phyloP scores from a whole-genome alignment of 2,888 invertebrate species.

The Doris montereyensis region DNA sequence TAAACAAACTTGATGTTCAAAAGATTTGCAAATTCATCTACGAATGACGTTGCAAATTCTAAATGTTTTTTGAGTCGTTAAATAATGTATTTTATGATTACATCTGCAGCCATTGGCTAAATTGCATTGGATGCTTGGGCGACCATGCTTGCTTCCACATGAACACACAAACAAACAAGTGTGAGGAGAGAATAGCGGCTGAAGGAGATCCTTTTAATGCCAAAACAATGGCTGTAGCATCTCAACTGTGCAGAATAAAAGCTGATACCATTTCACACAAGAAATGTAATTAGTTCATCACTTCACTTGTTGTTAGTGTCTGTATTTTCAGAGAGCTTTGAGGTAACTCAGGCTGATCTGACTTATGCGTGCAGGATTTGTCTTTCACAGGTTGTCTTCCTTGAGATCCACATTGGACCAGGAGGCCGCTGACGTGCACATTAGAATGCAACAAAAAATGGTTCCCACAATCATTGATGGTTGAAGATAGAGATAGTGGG shows the following conservation, averaged over 20 bases:
- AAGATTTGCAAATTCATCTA: too few relatives aligned
- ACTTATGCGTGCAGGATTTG: neutral
- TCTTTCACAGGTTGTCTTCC: too few relatives aligned
- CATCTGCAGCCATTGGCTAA: neutral
- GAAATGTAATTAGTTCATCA: neutral
- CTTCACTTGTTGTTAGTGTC: neutral
- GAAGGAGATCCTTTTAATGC: neutral
- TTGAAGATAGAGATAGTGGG: too few relatives aligned
- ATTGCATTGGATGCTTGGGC: neutral
- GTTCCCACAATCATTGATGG: too few relatives aligned
- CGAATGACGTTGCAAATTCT: too few relatives aligned
- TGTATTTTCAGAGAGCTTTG: neutral
- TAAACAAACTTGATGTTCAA: too few relatives aligned
- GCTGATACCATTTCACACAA: neutral
- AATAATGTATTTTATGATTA: too few relatives aligned
- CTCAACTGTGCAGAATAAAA: neutral
- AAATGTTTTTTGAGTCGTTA: too few relatives aligned
- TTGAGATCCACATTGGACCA: too few relatives aligned
- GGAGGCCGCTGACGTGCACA: too few relatives aligned
- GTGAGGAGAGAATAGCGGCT: too few relatives aligned
- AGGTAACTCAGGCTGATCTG: neutral
- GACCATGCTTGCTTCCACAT: neutral
- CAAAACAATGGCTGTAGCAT: neutral
- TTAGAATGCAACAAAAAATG: too few relatives aligned
- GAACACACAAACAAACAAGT: neutral